These are phyloP conservation scores for Paramormyrops kingsleyae DNA, from an alignment of 2,113 vertebrate species.

Conservation along the genomic window DNA sequence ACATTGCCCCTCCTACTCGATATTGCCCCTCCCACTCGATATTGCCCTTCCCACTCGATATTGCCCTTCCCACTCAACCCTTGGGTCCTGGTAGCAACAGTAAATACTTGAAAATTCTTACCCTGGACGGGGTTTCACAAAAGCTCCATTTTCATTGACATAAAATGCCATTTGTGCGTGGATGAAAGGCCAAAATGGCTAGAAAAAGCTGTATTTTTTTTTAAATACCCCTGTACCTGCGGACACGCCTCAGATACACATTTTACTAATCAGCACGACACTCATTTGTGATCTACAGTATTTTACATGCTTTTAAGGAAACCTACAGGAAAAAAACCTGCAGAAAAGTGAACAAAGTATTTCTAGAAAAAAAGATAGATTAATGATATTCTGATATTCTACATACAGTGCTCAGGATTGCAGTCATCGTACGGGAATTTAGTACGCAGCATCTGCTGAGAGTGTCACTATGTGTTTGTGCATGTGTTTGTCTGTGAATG, in stretches of 20 bases:
- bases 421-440: neutral
- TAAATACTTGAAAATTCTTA: no score
- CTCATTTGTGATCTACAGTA: neutral
- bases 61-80: no score
- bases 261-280: neutral
- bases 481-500: neutral
- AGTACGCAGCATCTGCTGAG: neutral
- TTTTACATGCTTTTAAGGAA: neutral
- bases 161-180: no score
- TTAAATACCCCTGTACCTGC: no score
- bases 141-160: no score
- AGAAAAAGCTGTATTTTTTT: no score
- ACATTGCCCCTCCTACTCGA: no score
- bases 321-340: neutral
- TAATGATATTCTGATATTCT: neutral
- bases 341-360: neutral
- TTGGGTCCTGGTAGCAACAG: no score
- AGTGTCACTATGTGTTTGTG: neutral
- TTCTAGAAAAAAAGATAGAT: neutral
- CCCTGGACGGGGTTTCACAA: no score
- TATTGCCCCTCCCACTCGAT: no score
- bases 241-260: neutral
- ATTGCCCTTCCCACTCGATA: no score
- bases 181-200: no score
- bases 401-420: neutral